phyloP scores from a whole-genome alignment of 1,140 invertebrate species.

The Drosophila sulfurigaster region DNA sequence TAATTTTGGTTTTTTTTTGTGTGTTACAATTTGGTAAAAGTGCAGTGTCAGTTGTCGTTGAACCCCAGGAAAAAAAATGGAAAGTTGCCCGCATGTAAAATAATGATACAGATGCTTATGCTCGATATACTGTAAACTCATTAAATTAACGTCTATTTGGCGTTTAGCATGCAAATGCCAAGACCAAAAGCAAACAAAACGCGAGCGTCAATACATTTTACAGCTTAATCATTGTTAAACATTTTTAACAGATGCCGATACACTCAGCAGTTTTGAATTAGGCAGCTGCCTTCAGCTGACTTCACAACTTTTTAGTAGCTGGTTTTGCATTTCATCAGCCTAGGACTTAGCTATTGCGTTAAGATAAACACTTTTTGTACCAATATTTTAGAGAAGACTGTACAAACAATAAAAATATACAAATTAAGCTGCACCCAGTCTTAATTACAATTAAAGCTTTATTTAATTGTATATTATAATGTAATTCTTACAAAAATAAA shows the following conservation, averaged over 20 bases:
- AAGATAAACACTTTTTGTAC: background rate
- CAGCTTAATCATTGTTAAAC: conserved; percentile 21
- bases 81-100: conserved; percentile 43
- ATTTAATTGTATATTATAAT: too few relatives aligned
- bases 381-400: background rate
- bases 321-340: background rate
- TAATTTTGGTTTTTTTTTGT: conserved; percentile 44
- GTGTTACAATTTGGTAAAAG: conserved; percentile 72
- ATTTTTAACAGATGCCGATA: background rate
- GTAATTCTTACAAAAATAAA: too few relatives aligned
- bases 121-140: conserved; percentile 28
- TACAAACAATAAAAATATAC: too few relatives aligned
- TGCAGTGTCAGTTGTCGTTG: conserved; percentile 79
- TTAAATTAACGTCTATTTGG: conserved; percentile 32
- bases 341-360: background rate
- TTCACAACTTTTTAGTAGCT: conserved; percentile 3
- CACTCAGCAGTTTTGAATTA: background rate
- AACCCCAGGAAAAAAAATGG: conserved; percentile 66
- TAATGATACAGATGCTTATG: conserved; percentile 2
- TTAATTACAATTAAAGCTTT: too few relatives aligned
- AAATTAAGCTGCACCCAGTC: too few relatives aligned
- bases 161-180: conserved; percentile 47
- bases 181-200: conserved; percentile 21
- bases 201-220: conserved; percentile 7
- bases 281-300: background rate